Evolutionary conservation across 2,888 invertebrate species (phyloP).

Genomic region (Drosophila engyochracea): DNA sequence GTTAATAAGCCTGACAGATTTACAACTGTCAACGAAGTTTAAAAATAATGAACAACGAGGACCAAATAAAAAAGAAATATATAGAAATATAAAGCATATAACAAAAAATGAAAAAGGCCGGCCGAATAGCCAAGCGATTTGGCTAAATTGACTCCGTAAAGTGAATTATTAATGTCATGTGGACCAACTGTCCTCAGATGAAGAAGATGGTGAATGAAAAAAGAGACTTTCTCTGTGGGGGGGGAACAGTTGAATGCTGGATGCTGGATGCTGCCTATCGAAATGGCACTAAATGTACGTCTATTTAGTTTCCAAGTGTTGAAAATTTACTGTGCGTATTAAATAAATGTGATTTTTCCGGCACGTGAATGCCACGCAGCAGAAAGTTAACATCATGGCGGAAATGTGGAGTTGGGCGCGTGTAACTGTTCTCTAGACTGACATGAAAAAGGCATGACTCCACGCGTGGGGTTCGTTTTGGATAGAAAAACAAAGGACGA

Average conservation of each 20-base stretch:
- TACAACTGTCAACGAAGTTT: slow-evolving; percentile 78
- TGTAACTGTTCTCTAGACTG: slow-evolving; percentile 2
- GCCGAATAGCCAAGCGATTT: slow-evolving; percentile 72
- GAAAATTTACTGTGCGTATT: slow-evolving; percentile 76
- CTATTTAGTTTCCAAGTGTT: slow-evolving; percentile 78
- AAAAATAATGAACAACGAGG: slow-evolving; percentile 77
- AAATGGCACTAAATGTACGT: slow-evolving; percentile 73
- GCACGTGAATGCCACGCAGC: slow-evolving; percentile 63
- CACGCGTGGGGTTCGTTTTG: neutral
- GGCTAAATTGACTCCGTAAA: slow-evolving; percentile 79
- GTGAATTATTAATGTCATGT: slow-evolving; percentile 81
- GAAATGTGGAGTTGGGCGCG: slow-evolving; percentile 6
- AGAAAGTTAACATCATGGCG: slow-evolving; percentile 27
- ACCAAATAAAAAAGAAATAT: slow-evolving; percentile 28
- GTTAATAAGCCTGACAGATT: slow-evolving; percentile 81
- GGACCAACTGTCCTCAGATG: slow-evolving; percentile 12
- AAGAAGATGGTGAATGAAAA: neutral
- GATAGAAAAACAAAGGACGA: slow-evolving; percentile 5
- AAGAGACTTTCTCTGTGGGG: neutral
- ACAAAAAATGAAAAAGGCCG: slow-evolving; percentile 9
- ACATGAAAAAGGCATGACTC: slow-evolving; percentile 17
- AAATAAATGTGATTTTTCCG: slow-evolving; percentile 77
- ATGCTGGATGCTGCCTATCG: slow-evolving; percentile 51
- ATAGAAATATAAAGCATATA: neutral
- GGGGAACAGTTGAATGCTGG: neutral